These are phyloP conservation scores for Drosophila pegasa DNA, from an alignment of 2,888 invertebrate genomes.

Conservation along the genomic window DNA sequence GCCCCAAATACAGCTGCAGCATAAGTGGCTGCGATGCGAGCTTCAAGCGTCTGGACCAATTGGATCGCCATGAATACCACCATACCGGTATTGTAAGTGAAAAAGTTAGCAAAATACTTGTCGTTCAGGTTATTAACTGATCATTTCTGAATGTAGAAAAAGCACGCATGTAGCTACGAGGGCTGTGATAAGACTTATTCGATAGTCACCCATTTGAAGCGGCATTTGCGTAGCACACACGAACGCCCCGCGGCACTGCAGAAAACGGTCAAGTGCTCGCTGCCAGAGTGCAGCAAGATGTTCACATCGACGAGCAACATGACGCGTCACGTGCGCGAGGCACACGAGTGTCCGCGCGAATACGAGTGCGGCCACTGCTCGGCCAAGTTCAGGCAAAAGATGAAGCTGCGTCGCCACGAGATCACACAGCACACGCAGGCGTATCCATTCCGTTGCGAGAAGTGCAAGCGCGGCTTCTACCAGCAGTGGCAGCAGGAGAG, in stretches of 20 bases:
- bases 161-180: constrained; percentile 86
- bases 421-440: constrained; percentile 86
- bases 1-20: constrained; percentile 85
- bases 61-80: constrained; percentile 86
- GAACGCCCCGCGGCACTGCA: constrained; percentile 68
- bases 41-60: constrained; percentile 86
- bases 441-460: constrained; percentile 86
- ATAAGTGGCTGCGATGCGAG: constrained; percentile 85
- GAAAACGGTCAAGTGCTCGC: constrained; percentile 73
- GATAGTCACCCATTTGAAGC: constrained; percentile 87
- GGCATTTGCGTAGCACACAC: constrained; percentile 86
- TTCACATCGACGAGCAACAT: constrained; percentile 86
- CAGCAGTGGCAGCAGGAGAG: constrained; percentile 85
- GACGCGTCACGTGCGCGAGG: constrained; percentile 86
- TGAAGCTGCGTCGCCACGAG: constrained; percentile 87
- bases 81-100: constrained; percentile 87
- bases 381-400: constrained; percentile 86
- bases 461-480: constrained; percentile 86
- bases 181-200: constrained; percentile 88
- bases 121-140: neutral
- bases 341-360: constrained; percentile 84
- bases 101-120: neutral
- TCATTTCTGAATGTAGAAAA: constrained; percentile 84
- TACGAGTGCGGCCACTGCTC: constrained; percentile 86
- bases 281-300: constrained; percentile 85